A percentile compares a stretch with the other conserved stretches of the same genome.
phyloP scores from a whole-genome alignment of 2,113 vertebrate genomes.

The Ptilorrhoa leucosticta region DNA sequence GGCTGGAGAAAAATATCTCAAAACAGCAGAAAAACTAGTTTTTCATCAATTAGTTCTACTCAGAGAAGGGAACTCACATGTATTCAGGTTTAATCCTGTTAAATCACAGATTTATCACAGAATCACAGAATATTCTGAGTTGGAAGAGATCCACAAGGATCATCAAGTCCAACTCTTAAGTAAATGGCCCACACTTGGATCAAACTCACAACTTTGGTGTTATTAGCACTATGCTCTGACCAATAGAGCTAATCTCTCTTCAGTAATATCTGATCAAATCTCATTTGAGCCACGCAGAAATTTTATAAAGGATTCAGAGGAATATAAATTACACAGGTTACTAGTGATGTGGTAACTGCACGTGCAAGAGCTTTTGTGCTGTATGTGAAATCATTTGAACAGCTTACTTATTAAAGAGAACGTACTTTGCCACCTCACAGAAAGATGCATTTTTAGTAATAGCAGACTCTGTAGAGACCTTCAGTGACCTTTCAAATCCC shows the following conservation, averaged over 20 bases:
- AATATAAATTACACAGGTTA: not conserved
- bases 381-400: not conserved
- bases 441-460: not conserved
- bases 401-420: not conserved
- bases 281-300: not conserved
- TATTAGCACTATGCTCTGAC: not conserved
- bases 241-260: not conserved
- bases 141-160: not conserved
- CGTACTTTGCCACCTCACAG: not conserved
- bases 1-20: not conserved
- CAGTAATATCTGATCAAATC: not conserved
- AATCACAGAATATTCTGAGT: not conserved
- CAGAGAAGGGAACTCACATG: not conserved
- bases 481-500: not conserved
- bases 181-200: not conserved
- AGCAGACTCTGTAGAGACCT: not conserved
- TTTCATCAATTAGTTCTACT: not conserved
- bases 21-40: not conserved
- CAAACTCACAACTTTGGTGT: not conserved
- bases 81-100: not conserved
- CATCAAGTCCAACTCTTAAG: not conserved
- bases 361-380: not conserved
- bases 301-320: not conserved
- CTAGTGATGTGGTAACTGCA: not conserved
- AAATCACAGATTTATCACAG: not conserved